These are phyloP conservation scores for Phyllostomus hastatus DNA, from an alignment of 2,113 vertebrate species.

Conservation along the genomic window DNA sequence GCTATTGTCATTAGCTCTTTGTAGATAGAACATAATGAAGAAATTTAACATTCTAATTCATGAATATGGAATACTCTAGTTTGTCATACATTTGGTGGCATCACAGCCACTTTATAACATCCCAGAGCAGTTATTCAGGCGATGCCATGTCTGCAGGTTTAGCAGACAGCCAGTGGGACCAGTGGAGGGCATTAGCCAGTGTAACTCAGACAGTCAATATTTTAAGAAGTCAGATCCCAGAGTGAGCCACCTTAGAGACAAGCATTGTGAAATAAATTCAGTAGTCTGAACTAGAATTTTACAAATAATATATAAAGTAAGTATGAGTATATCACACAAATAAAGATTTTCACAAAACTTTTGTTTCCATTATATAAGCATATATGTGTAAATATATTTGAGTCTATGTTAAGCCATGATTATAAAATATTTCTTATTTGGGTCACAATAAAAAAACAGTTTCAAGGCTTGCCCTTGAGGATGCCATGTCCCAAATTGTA, in stretches of 20 bases:
- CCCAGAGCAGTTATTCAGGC: neutral
- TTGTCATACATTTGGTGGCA: neutral
- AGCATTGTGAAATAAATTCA: neutral
- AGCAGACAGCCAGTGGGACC: neutral
- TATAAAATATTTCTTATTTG: neutral
- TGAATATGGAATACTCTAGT: neutral
- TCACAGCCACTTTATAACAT: neutral
- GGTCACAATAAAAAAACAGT: neutral
- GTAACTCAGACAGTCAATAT: neutral
- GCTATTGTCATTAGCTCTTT: neutral
- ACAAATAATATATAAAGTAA: neutral
- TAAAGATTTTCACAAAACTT: neutral
- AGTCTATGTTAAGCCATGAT: neutral
- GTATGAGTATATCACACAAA: neutral
- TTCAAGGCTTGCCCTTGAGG: neutral
- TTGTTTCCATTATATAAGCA: neutral
- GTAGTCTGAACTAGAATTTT: neutral
- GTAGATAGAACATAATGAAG: neutral
- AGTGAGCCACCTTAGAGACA: neutral
- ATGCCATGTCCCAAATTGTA: neutral
- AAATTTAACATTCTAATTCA: neutral
- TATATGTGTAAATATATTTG: neutral
- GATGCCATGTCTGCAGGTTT: neutral
- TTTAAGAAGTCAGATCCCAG: neutral
- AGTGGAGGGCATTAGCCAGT: too few species aligned